phyloP scores from a whole-genome alignment of 2,113 vertebrate species.

The Megaceryle maxima region DNA sequence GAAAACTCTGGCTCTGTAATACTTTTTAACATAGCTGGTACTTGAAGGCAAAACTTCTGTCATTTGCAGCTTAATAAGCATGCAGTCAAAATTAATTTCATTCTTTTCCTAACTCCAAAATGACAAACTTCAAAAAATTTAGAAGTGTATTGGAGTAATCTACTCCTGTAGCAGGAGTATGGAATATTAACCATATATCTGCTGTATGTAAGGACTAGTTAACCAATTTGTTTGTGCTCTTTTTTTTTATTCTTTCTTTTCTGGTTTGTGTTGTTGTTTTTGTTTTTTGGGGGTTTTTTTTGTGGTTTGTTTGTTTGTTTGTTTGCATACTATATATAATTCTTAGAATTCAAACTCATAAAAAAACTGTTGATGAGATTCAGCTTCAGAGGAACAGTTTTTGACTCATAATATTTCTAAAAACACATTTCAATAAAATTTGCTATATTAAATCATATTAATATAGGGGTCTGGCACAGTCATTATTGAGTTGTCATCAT shows the following conservation, averaged over 20 bases:
- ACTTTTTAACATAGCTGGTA: background rate
- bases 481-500: slow-evolving; percentile 83
- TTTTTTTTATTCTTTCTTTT: slow-evolving; percentile 33
- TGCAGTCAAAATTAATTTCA: slow-evolving; percentile 32
- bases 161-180: background rate
- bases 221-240: slow-evolving; percentile 63
- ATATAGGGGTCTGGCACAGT: slow-evolving; percentile 75
- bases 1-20: background rate
- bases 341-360: slow-evolving; percentile 73
- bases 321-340: slow-evolving; percentile 52
- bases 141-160: background rate
- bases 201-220: slow-evolving; percentile 47
- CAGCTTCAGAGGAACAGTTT: slow-evolving; percentile 71
- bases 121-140: slow-evolving; percentile 53
- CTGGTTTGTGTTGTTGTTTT: background rate
- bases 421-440: slow-evolving; percentile 78
- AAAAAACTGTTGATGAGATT: slow-evolving; percentile 75
- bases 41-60: slow-evolving; percentile 34
- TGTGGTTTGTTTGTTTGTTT: too few species aligned
- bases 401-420: slow-evolving; percentile 82
- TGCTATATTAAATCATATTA: slow-evolving; percentile 80
- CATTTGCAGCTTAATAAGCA: slow-evolving; percentile 27
- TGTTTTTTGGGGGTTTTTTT: background rate
- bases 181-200: slow-evolving; percentile 15
- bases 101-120: slow-evolving; percentile 44